Base-by-base conservation (phyloP, 2,888 invertebrate species). In the Nesidiocoris tenuis region DNA sequence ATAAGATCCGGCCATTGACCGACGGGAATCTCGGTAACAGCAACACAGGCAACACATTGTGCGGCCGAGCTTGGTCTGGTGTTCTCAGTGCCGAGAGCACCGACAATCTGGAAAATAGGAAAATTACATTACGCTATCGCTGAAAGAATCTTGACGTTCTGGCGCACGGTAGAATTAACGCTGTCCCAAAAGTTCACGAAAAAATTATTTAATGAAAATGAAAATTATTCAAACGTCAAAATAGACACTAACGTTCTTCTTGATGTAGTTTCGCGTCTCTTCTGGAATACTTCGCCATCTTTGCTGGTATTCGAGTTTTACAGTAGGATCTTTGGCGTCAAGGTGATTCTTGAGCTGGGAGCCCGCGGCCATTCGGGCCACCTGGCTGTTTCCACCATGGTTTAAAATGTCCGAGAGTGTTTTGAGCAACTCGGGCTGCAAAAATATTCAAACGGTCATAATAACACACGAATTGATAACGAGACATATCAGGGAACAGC, bases 31-130 rank as follows among this genome's bases (percentile, higher is more conserved):
- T 99, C 99, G 39, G 96, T 93, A 67, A 98, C 96, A 0, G 98
- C 99, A 77, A 99, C 95, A 84, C 96, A 96, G 0, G 99, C 98
- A 63, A 99, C 97, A 86, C 99, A 99, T 84, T 99, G 99, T 0
- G 99, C 98, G 5, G 98, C 98, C 70, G 96, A 95, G 81, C 97
- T 97, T 1, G 98, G 99, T 79, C 98, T 87, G 79, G 91, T 92
- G 78, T 91, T 93, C 86, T 99, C 99, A 78, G 99, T 98, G 77
- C 99, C 98, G 81, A 99, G 88, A 12, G 98, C 93, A 81, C 90
- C 89, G 82, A 99, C 86, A 82, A 97, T 95, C 96, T 96, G 82
- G 84, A 79, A 74, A 7, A 59, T 59, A 59, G 54, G 7, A 23
- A 61, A 54, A 54, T 2, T 21, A 59, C 18, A 9, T 39, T 0